Conservation (phyloP, 2,888 invertebrate genomes). For the Hoplodrina ambigua region DNA sequence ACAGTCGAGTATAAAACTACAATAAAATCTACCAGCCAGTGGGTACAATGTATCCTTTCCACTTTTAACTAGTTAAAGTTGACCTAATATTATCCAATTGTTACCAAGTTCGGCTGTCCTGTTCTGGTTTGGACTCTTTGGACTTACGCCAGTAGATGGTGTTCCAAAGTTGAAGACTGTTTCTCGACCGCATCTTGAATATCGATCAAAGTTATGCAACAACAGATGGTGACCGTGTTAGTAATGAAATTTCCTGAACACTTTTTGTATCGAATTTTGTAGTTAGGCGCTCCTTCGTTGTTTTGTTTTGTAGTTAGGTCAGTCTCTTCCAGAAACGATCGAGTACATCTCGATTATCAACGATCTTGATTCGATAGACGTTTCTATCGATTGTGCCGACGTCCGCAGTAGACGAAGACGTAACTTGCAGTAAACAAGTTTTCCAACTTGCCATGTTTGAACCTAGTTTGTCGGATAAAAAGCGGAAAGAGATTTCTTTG, state of each 20-base stretch:
- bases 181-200: slow-evolving; percentile 31
- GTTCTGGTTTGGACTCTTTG: slow-evolving; percentile 33
- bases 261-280: slow-evolving; percentile 26
- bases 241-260: slow-evolving; percentile 45
- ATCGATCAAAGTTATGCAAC: slow-evolving; percentile 51
- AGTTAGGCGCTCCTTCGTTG: not conserved
- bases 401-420: slow-evolving; percentile 39
- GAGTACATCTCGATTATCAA: slow-evolving; percentile 30
- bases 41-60: slow-evolving; percentile 2
- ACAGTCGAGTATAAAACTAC: not conserved
- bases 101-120: slow-evolving; percentile 39
- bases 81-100: slow-evolving; percentile 39
- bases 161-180: slow-evolving; percentile 39
- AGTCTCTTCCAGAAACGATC: not conserved
- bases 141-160: slow-evolving; percentile 45
- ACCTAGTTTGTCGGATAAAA: slow-evolving; percentile 66
- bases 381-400: slow-evolving; percentile 52
- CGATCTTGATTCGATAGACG: slow-evolving; percentile 55
- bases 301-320: not conserved
- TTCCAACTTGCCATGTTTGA: slow-evolving; percentile 66
- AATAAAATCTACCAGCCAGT: slow-evolving; percentile 24
- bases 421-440: slow-evolving; percentile 72
- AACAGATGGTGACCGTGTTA: slow-evolving; percentile 44
- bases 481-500: slow-evolving; percentile 62
- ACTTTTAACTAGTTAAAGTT: slow-evolving; percentile 22